Evolutionary conservation across 2,797 vertebrate species (phyloP).

Genomic region (Microhierax caerulescens): DNA sequence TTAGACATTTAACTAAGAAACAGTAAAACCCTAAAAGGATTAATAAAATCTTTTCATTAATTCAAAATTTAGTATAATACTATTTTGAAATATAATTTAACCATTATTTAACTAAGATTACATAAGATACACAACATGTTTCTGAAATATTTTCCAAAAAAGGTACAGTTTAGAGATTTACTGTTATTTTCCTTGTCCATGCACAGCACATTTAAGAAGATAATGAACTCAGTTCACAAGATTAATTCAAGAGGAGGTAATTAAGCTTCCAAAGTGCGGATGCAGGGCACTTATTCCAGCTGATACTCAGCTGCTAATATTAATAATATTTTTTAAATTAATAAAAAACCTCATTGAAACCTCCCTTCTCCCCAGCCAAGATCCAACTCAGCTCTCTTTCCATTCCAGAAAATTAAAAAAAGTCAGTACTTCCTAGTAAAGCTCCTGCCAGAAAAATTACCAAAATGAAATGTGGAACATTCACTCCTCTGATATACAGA

Average conservation of each 20-base stretch:
- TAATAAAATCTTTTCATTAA: background rate
- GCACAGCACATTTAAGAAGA: background rate
- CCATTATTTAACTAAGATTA: background rate
- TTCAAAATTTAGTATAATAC: background rate
- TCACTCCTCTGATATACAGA: background rate
- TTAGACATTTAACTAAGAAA: background rate
- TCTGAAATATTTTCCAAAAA: background rate
- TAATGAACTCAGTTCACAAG: background rate
- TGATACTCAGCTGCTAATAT: background rate
- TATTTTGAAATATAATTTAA: background rate
- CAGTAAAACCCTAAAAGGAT: background rate
- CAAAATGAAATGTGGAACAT: background rate
- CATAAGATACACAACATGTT: rapidly evolving
- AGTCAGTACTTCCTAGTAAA: background rate
- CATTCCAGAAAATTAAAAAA: background rate
- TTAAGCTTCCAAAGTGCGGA: background rate
- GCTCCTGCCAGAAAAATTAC: background rate
- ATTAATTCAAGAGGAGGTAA: background rate
- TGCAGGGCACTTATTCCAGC: background rate
- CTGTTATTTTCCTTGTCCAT: background rate
- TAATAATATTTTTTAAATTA: no score
- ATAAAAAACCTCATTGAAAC: background rate
- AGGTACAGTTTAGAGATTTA: background rate
- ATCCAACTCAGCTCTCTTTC: background rate
- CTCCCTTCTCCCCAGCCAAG: background rate